Conservation (phyloP, 2,797 vertebrate genomes). For the Coluber constrictor region DNA sequence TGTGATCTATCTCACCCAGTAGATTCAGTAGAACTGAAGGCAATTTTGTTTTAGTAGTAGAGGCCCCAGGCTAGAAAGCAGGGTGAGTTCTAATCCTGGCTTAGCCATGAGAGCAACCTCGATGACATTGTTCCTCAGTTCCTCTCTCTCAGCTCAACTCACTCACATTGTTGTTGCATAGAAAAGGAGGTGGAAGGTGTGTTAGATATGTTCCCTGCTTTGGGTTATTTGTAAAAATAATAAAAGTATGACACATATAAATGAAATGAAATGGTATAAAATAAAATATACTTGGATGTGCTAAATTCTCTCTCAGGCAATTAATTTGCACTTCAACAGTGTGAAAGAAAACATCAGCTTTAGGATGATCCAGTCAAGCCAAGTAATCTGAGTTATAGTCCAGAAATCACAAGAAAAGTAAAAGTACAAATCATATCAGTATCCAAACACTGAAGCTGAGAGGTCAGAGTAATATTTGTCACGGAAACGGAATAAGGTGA, state of each 20-base stretch:
- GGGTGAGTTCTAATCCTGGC: neutral
- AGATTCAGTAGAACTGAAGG: neutral
- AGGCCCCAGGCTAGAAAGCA: neutral
- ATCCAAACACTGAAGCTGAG: neutral
- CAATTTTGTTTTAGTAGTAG: neutral
- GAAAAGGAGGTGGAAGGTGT: neutral
- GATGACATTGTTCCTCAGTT: neutral
- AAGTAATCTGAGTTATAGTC: neutral
- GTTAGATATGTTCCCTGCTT: neutral
- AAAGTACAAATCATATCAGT: neutral
- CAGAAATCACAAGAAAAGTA: neutral
- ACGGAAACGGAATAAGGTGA: neutral
- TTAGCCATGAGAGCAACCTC: neutral
- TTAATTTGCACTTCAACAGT: neutral
- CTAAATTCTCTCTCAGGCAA: neutral
- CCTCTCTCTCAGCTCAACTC: neutral
- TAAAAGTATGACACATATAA: neutral
- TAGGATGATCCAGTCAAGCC: neutral
- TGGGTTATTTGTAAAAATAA: neutral
- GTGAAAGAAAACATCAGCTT: neutral
- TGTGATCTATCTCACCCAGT: neutral
- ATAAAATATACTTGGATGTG: neutral
- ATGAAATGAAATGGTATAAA: neutral
- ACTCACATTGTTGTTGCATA: neutral
- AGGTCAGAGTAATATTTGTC: neutral